Base-by-base conservation (phyloP, 2,888 invertebrate genomes). In the Drosophila neotestacea region DNA sequence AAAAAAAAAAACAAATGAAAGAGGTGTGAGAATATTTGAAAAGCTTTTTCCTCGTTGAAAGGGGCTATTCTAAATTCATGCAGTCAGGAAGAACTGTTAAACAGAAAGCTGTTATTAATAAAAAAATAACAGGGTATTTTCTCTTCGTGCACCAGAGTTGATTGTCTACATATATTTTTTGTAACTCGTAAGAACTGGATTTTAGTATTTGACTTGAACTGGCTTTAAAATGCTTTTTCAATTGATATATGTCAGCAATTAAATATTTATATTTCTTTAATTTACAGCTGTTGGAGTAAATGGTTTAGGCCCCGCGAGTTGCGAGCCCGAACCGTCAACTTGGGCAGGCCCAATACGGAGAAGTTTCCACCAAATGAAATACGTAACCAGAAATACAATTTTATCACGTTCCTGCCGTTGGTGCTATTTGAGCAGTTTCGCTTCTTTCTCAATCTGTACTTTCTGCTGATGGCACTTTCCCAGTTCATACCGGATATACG, bases 401-500 rank as follows among this genome's bases (percentile, higher is more conserved):
- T 97, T 84, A 94, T 97, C 83, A 97, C 97, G 91, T 97, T 97
- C 94, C 94, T 97, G 88, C 97, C 97, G 4, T 92, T 97, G 93
- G 99, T 99, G 70, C 94, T 99, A 73, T 99, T 96, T 93, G 98
- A 99, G 93, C 99, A 99, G 93, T 99, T 99, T 94, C 97, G 98
- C 88, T 99, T 99, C 93, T 99, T 99, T 93, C 94, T 99, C 79
- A 99, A 99, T 93, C 93, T 99, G 66, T 99, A 99, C 93, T 99
- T 99, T 93, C 94, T 99, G 79, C 94, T 99, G 66, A 99, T 99
- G 99, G 99, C 99, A 0, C 94, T 97, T 60, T 98, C 98, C 90
- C 99, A 99, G 93, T 99, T 99, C 93, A 97, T 99, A 91, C 98
- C 98, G 28, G 98, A 97, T 89, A 96, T 99, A 80, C 94, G 97